These are phyloP conservation scores for Macrocentrus cingulum DNA, from an alignment of 1,140 invertebrate genomes.

Conservation along the genomic window DNA sequence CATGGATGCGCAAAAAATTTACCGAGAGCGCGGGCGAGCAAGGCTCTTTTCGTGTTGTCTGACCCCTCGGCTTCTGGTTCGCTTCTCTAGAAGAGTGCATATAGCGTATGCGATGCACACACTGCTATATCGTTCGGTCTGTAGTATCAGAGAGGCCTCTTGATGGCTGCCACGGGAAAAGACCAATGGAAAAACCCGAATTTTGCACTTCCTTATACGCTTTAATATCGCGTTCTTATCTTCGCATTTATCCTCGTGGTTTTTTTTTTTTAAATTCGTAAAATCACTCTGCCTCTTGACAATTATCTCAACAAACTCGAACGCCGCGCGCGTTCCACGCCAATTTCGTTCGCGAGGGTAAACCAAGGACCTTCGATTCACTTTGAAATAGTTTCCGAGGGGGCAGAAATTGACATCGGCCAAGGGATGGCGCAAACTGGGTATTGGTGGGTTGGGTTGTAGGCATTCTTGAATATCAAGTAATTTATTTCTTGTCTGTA, in stretches of 20 bases:
- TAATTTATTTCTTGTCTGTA: constrained; percentile 55
- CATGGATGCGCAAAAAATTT: constrained; percentile 32
- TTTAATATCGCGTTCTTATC: constrained; percentile 12
- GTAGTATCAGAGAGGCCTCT: background rate
- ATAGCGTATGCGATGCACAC: constrained; percentile 4
- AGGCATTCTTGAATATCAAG: constrained; percentile 42
- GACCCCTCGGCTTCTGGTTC: constrained; percentile 5
- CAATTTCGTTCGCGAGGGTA: constrained; percentile 4
- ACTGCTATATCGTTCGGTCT: background rate
- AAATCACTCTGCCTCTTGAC: background rate
- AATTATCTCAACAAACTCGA: background rate
- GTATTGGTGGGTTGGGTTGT: constrained; percentile 17
- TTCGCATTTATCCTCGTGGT: background rate
- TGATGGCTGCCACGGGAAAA: background rate
- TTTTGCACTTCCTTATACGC: constrained; percentile 19
- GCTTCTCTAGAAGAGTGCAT: constrained; percentile 19
- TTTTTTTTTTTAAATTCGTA: background rate
- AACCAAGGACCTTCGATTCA: constrained; percentile 5
- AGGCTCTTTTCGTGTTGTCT: constrained; percentile 8
- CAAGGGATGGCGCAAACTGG: background rate
- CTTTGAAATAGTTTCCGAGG: constrained; percentile 15
- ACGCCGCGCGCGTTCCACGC: background rate
- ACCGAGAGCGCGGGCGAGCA: constrained; percentile 9
- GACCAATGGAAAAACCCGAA: constrained; percentile 16
- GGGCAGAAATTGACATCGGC: background rate